phyloP scores from a whole-genome alignment of 2,888 invertebrate genomes.

The Augochlorella aurata region DNA sequence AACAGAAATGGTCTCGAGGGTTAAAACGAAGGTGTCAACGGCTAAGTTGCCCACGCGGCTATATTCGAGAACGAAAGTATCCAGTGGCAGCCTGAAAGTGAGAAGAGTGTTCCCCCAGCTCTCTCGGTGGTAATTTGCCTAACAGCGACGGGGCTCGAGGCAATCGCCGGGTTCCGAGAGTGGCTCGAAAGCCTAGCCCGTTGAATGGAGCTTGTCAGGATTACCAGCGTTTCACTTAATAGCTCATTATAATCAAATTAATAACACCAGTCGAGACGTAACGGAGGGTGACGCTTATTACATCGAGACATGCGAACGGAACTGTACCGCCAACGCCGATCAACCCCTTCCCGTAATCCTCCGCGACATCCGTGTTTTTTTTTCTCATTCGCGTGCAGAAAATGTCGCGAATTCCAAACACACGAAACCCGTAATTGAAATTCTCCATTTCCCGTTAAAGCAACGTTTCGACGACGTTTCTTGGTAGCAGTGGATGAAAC shows the following conservation, averaged over 20 bases:
- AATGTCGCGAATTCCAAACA: conserved; percentile 2
- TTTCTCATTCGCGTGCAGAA: conserved; percentile 16
- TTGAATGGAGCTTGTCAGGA: conserved; percentile 74
- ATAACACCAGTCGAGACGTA: conserved; percentile 71
- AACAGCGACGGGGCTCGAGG: conserved; percentile 69
- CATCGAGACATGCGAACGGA: conserved; percentile 73
- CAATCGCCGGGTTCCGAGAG: conserved; percentile 58
- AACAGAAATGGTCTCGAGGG: too few species aligned
- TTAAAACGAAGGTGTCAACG: background rate
- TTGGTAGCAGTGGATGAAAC: background rate
- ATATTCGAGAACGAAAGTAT: conserved; percentile 6
- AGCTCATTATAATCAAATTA: conserved; percentile 80
- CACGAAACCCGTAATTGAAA: background rate
- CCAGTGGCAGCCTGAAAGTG: conserved; percentile 6
- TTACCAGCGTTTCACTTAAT: conserved; percentile 76
- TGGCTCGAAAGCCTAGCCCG: conserved; percentile 67
- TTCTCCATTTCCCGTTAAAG: background rate
- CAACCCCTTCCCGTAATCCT: conserved; percentile 26
- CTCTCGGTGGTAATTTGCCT: conserved; percentile 70
- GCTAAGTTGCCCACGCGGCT: too few species aligned
- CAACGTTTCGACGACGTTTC: background rate
- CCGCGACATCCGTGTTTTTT: conserved; percentile 12
- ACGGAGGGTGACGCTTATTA: conserved; percentile 72
- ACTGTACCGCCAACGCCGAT: conserved; percentile 44
- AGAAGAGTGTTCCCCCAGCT: conserved; percentile 52